Percentiles rank a stretch among this genome's conserved stretches.
phyloP scores from a whole-genome alignment of 2,797 vertebrate genomes.

The Sebastes vulpes region DNA sequence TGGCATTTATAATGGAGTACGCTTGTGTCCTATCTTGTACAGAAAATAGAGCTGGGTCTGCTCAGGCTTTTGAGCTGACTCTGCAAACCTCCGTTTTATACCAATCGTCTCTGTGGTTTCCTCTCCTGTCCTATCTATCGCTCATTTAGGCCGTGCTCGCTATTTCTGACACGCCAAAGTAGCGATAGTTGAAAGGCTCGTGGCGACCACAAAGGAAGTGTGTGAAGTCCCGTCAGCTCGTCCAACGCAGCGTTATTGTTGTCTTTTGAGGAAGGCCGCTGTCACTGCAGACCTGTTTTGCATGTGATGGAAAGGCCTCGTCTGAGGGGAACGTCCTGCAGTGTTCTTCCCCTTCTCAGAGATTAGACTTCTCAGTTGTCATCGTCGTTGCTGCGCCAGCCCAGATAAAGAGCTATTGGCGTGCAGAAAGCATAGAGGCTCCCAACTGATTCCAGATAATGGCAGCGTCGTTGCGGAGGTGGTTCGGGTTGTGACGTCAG shows the following conservation, averaged over 20 bases:
- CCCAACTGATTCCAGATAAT: slow-evolving; percentile 64
- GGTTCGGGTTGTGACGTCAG: slow-evolving; percentile 23
- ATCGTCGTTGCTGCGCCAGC: slow-evolving; percentile 43
- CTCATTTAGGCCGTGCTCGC: slow-evolving; percentile 12
- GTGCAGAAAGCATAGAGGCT: slow-evolving; percentile 44
- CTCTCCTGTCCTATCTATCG: slow-evolving; percentile 32
- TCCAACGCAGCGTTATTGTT: slow-evolving; percentile 4
- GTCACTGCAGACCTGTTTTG: slow-evolving; percentile 35
- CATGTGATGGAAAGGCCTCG: slow-evolving; percentile 46
- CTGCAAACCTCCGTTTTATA: background rate
- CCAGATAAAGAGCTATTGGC: slow-evolving; percentile 71
- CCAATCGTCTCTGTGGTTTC: slow-evolving; percentile 56
- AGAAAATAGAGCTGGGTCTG: background rate
- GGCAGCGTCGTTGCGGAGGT: slow-evolving; percentile 21
- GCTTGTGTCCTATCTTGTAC: background rate
- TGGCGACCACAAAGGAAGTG: slow-evolving; percentile 66
- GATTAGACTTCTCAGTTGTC: slow-evolving; percentile 71
- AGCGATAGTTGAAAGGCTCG: slow-evolving; percentile 35
- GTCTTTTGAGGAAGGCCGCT: slow-evolving; percentile 32
- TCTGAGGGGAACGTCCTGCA: slow-evolving; percentile 42
- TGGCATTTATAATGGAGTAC: background rate
- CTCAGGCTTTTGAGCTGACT: slow-evolving; percentile 4
- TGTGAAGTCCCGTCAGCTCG: slow-evolving; percentile 34
- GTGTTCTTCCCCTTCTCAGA: slow-evolving; percentile 52
- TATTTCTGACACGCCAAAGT: slow-evolving; percentile 40